Base-by-base conservation (phyloP, 2,888 invertebrate species). In the Itoplectis maculator region DNA sequence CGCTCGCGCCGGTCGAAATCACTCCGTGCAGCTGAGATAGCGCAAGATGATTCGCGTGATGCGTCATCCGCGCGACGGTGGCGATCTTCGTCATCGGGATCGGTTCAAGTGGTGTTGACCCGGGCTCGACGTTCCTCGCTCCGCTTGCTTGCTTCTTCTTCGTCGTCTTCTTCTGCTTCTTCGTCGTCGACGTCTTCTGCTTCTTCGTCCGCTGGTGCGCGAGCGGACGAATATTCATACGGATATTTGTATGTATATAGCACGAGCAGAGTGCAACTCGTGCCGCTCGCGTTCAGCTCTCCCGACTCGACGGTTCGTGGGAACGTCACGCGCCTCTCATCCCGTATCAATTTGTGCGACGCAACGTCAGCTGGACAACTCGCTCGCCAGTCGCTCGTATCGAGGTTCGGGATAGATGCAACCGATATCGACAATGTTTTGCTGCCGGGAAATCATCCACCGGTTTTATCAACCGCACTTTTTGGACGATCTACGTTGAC, bases 101-200 rank as follows among this genome's bases (percentile, higher is more conserved):
- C 90, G 88, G 92, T 92, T 92, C 91, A 91, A 92, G 91, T 92
- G 91, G 90, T 90, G 90, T 90, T 91, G 90, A 92, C 91, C 91
- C 88, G 84, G 15, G 47, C 69, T 72, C 68, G 72, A 66, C 68
- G 61, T 45, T 63, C 66, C 66, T 66, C n/a, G n/a, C n/a, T n/a
- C n/a, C n/a, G n/a, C n/a, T n/a, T 29, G 72, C 49, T 56, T 42
- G 49, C 47, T 42, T 63, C 63, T 74, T 66, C 42, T 49, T 29
- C 29, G 13, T 65, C 47, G n/a, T n/a, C n/a, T n/a, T n/a, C n/a
- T n/a, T n/a, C n/a, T n/a, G n/a, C n/a, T n/a, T n/a, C n/a, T n/a
- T n/a, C n/a, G n/a, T n/a, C n/a, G n/a, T n/a, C n/a, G n/a, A n/a
- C n/a, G n/a, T n/a, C n/a, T n/a, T 20, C 59, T 45, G 18, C 56